A percentile compares a stretch with the other conserved stretches of the same genome.
These are phyloP conservation scores for Drosophila sp. DNA, from an alignment of 1,140 invertebrate species.

Conservation along the genomic window DNA sequence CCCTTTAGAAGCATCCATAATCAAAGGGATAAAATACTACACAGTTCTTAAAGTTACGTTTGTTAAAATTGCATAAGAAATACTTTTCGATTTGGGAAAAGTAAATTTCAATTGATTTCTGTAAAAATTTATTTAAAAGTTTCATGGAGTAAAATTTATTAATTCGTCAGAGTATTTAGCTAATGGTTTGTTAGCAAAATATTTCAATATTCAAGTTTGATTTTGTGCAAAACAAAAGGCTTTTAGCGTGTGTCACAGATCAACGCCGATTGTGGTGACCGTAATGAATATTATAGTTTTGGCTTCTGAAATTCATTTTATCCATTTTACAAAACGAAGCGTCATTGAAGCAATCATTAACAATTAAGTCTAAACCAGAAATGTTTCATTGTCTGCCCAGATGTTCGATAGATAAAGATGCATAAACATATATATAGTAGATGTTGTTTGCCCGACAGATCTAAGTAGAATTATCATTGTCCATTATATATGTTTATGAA, in stretches of 20 bases:
- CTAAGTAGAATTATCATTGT: too few species aligned
- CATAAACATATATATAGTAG: not conserved
- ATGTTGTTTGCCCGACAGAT: too few species aligned
- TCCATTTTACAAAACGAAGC: not conserved
- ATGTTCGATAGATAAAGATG: not conserved
- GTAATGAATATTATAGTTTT: conserved; percentile 9
- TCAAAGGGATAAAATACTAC: conserved; percentile 1
- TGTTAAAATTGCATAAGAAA: too few species aligned
- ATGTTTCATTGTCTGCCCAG: not conserved
- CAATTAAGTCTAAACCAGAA: not conserved
- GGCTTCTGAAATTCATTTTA: not conserved
- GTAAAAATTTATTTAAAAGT: too few species aligned
- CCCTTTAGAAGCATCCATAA: too few species aligned
- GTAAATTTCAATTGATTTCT: not conserved
- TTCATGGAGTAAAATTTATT: not conserved
- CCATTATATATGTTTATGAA: too few species aligned
- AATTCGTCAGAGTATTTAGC: not conserved
- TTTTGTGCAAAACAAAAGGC: conserved; percentile 36
- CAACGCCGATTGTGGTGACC: conserved; percentile 9
- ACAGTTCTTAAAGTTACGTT: too few species aligned
- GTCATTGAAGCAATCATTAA: too few species aligned
- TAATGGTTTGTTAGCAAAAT: not conserved
- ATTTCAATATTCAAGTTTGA: conserved; percentile 17
- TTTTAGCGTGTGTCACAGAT: conserved; percentile 26
- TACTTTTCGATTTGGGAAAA: too few species aligned